These are phyloP conservation scores for Eulemur rubriventer DNA, from an alignment of 2,797 vertebrate species.

Conservation along the genomic window DNA sequence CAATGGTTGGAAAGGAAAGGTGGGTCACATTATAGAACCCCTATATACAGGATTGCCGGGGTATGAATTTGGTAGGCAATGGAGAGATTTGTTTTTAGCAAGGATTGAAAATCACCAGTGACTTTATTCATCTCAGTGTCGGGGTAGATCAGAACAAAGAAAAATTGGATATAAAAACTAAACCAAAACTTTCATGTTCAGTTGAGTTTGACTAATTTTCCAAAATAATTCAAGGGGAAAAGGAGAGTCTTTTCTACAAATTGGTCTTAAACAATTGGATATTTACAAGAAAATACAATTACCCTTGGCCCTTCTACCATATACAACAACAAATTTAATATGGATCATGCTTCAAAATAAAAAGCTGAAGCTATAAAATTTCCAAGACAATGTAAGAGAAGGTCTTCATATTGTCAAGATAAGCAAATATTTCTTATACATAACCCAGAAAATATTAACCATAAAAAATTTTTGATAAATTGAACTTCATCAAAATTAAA, in stretches of 20 bases:
- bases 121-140: background rate
- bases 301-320: background rate
- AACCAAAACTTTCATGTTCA: background rate
- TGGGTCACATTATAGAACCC: background rate
- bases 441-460: background rate
- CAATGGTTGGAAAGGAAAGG: background rate
- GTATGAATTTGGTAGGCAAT: background rate
- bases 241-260: background rate
- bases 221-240: background rate
- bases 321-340: background rate
- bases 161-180: background rate
- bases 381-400: background rate
- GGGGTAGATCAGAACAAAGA: background rate
- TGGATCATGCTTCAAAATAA: background rate
- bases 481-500: background rate
- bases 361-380: background rate
- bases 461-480: background rate
- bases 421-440: background rate
- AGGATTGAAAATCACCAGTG: background rate
- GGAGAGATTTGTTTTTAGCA: background rate
- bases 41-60: background rate
- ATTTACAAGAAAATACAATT: background rate
- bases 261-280: background rate
- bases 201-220: background rate
- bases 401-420: background rate